Evolutionary conservation across 1,140 invertebrate genomes (phyloP), one percentile per base, ranked within the genome.

Genomic region (Potamilus streckersoni): DNA sequence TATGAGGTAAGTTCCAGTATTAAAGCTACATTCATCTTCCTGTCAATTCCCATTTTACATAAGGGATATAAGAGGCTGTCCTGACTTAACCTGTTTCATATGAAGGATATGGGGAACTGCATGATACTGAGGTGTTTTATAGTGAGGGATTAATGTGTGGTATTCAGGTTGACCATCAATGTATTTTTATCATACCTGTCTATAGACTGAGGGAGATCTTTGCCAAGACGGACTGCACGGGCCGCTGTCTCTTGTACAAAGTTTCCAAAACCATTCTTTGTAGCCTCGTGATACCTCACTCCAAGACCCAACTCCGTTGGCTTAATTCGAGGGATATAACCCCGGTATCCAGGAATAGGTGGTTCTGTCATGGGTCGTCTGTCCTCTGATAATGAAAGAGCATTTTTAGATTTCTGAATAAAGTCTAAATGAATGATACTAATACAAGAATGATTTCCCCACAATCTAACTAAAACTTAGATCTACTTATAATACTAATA

Each of bases 271-370:
- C 88, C 87, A 57, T 83, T 85, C 70, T 85, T 83, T 15, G 86
- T 86, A 27, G 83, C 80, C 59, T 80, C 76, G 72, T 90, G 85
- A 77, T 89, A 90, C 17, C 90, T 77, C 64, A 77, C 72, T 16
- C 90, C 90, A 11, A 90, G 82, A 23, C 89, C 89, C 12, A 86
- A 65, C 69, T 90, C 88, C 19, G 89, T 90, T 19, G 86, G 82
- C 67, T 83, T 79, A 15, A 90, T 84, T 69, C 85, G 81, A 6
- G 90, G 90, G n/a, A 90, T 84, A 71, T 83, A 90, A 27, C 90
- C 90, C 72, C 82, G 78, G 82, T 90, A 90, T 20, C 90, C 89
- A 70, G 90, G 90, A 6, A 90, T 89, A 11, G 89, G 90, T 19
- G 90, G 84, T 69, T 90, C 90, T 56, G 82, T 84, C 38, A 86